Evolutionary conservation across 2,797 vertebrate species (phyloP).

Genomic region (Enteromius anoplus): DNA sequence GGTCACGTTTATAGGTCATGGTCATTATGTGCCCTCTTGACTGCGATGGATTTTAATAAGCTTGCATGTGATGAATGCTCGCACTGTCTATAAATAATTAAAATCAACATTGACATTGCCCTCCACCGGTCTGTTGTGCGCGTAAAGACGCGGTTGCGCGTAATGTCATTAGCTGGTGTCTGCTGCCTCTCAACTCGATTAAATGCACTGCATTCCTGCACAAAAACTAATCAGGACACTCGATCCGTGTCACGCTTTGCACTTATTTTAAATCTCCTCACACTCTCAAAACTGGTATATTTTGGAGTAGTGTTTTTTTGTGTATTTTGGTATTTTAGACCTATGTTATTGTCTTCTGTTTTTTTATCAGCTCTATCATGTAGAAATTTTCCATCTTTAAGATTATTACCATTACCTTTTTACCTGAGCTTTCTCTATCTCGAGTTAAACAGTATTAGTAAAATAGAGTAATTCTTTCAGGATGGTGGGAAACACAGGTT

Average conservation of each 20-base stretch:
- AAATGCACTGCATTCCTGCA: conserved; percentile 63
- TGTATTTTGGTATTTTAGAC: neutral
- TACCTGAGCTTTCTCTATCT: neutral
- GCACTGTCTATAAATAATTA: conserved; percentile 17
- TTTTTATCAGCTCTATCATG: neutral
- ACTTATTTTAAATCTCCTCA: neutral
- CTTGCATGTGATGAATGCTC: neutral
- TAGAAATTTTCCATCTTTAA: neutral
- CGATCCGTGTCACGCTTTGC: neutral
- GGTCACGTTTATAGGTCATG: conserved; percentile 69
- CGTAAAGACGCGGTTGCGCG: conserved; percentile 63
- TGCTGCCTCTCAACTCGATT: conserved; percentile 66
- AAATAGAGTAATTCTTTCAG: neutral
- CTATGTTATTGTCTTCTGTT: neutral
- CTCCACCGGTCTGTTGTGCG: neutral
- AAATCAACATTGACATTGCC: conserved; percentile 54
- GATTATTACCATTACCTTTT: neutral
- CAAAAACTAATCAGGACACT: conserved; percentile 12
- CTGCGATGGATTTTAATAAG: conserved; percentile 2
- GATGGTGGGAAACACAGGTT: neutral
- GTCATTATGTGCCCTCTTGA: neutral
- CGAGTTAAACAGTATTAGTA: neutral
- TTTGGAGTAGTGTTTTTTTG: neutral
- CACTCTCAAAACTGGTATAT: neutral
- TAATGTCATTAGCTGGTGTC: conserved; percentile 53